These are phyloP conservation scores for Corythornis vintsioides DNA, from an alignment of 2,113 vertebrate genomes.

Conservation along the genomic window DNA sequence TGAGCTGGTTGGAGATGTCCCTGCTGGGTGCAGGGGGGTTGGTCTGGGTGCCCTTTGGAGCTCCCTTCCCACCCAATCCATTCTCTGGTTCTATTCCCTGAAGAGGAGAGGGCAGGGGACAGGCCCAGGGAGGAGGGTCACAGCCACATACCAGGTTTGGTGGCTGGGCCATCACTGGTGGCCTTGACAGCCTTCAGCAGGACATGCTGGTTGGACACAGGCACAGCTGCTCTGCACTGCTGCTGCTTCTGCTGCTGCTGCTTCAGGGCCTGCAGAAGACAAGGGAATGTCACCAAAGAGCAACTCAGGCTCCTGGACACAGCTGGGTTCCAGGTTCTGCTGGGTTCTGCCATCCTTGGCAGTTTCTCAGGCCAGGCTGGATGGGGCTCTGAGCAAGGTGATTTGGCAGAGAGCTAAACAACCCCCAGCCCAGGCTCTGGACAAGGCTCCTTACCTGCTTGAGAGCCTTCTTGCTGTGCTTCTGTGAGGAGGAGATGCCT, in stretches of 20 bases:
- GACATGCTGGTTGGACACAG: slow-evolving; percentile 83
- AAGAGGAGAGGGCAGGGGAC: too few relatives aligned
- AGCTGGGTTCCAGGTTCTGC: too few relatives aligned
- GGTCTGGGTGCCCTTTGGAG: too few relatives aligned
- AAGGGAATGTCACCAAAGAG: not conserved
- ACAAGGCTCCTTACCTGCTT: slow-evolving; percentile 84
- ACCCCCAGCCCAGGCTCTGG: not conserved
- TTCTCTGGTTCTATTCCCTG: too few relatives aligned
- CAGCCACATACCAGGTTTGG: slow-evolving; percentile 79
- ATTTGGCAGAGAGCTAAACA: fast-evolving
- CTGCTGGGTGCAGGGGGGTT: too few relatives aligned
- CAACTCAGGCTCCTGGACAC: not conserved
- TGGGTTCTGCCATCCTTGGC: too few relatives aligned
- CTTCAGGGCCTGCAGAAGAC: slow-evolving; percentile 84
- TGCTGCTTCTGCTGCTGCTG: slow-evolving; percentile 92
- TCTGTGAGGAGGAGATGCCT: slow-evolving; percentile 96
- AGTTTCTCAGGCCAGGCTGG: too few relatives aligned
- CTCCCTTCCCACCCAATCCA: too few relatives aligned
- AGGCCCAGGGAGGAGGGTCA: fast-evolving
- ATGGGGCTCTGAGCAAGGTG: too few relatives aligned
- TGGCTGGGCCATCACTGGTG: slow-evolving; percentile 70
- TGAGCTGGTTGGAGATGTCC: too few relatives aligned
- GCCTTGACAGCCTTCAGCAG: slow-evolving; percentile 89
- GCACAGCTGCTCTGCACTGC: slow-evolving; percentile 84
- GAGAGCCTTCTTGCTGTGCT: slow-evolving; percentile 98